These are phyloP conservation scores for Xiphorhynchus elegans DNA, from an alignment of 2,113 vertebrate genomes.

Conservation along the genomic window DNA sequence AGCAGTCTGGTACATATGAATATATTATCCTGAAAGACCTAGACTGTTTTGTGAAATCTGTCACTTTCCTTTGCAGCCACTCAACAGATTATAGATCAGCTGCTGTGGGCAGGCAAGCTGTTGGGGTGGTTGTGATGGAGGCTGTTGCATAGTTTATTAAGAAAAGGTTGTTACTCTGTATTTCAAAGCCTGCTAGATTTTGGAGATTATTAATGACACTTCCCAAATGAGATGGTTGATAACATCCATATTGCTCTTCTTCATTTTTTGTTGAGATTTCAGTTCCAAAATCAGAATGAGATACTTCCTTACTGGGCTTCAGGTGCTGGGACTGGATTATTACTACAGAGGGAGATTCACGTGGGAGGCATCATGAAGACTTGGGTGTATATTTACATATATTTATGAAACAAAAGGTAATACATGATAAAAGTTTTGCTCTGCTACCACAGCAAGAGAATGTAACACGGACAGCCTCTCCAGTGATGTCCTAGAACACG, in stretches of 20 bases:
- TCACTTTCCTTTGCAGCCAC: not conserved
- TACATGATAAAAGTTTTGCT: not conserved
- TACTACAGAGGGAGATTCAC: not conserved
- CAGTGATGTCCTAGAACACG: no score
- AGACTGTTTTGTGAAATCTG: not conserved
- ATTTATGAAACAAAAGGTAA: not conserved
- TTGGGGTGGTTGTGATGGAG: not conserved
- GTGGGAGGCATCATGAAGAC: fast-evolving
- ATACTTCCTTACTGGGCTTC: not conserved
- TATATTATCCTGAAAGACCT: not conserved
- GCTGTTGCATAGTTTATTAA: not conserved
- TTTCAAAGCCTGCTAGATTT: not conserved
- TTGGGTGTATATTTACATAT: not conserved
- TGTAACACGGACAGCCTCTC: not conserved
- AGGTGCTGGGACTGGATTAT: not conserved
- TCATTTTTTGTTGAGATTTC: not conserved
- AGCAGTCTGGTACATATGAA: not conserved
- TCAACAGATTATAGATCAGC: not conserved
- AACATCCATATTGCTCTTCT: not conserved
- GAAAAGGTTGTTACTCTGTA: not conserved
- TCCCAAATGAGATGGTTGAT: not conserved
- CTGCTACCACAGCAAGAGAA: not conserved
- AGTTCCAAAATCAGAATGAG: not conserved
- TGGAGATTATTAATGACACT: not conserved
- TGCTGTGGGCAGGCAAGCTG: not conserved